Conservation (phyloP, 2,888 invertebrate species). For the Trissonchulus latispiculum region DNA sequence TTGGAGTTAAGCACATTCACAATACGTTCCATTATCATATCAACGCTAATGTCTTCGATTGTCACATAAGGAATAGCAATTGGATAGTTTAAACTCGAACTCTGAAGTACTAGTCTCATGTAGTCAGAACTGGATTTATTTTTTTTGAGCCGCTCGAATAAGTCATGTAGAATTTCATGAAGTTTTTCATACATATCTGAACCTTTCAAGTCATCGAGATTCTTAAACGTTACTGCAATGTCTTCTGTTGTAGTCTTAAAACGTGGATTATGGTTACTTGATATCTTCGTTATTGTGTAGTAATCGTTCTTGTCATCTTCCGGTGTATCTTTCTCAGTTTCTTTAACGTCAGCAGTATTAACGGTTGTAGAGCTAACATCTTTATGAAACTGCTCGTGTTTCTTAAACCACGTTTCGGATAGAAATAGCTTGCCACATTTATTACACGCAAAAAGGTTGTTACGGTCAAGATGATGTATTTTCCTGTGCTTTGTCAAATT, state of each 20-base stretch:
- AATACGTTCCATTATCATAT: constrained; percentile 4
- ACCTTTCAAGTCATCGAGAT: neutral
- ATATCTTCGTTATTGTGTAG: too few species aligned
- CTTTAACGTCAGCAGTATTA: neutral
- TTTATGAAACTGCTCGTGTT: neutral
- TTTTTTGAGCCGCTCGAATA: neutral
- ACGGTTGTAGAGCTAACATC: too few species aligned
- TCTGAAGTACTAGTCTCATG: constrained; percentile 3
- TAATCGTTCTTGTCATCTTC: too few species aligned
- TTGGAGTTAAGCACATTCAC: constrained; percentile 1
- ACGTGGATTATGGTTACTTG: too few species aligned
- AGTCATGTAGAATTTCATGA: constrained; percentile 1
- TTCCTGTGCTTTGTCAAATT: neutral
- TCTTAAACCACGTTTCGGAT: neutral
- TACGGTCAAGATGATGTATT: neutral
- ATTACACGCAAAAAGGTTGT: neutral
- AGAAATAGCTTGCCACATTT: neutral
- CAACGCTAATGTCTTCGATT: neutral
- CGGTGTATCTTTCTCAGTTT: neutral
- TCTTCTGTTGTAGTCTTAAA: neutral
- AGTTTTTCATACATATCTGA: neutral
- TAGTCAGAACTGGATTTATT: neutral
- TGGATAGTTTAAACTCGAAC: constrained; percentile 14
- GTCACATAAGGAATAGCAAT: constrained; percentile 6
- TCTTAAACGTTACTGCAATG: constrained; percentile 3